Evolutionary conservation across 2,888 invertebrate genomes (phyloP), one percentile per base, ranked within the genome.

Genomic region (Epistrophe grossulariae): DNA sequence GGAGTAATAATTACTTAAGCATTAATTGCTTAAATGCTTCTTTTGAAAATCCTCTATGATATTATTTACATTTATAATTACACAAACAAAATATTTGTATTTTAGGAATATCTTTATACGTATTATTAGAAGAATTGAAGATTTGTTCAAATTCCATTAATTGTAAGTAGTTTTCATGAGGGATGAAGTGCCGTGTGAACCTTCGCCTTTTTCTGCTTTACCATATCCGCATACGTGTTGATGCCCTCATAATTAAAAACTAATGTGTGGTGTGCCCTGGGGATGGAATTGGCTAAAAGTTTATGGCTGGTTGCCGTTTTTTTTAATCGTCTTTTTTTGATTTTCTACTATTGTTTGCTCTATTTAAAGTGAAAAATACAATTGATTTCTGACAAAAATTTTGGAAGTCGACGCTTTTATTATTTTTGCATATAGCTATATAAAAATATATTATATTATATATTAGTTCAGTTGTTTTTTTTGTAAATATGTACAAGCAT

Each of bases 101-200:
- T 90, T 88, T 92, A 93, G 92, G 93, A 93, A 90, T 93, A 93
- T 90, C 87, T 93, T 89, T 93, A 92, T 90, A 92, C 90, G 89
- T 93, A 91, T 91, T 93, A 93, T 91, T 93, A 92, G 88, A 79
- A 62, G 45, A 45, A 6, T 8, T 35, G 35, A 35, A 35, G 35
- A 48, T 59, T 59, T 24, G 28, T 59, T 43, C 11, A 71, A 66
- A 68, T 60, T 59, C 5, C 40, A 43, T 70, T 48, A 68, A 68
- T 71, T 78, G 84, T 85, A 70, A 84, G 35, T 35, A 19, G 35
- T 48, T 52, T 28, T 31, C n/a, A 31, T 45, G 2, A 45, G 64
- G 45, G 6, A 28, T 24, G 4, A 19, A 19, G 11, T 31, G n/a
- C 28, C 55, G 55, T 60, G 31, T 80, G 70, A 82, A 45, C 71